Percentiles rank a stretch among this genome's conserved stretches.
Evolutionary conservation across 2,797 vertebrate species (phyloP).

Genomic region (Neostethus bicornis): DNA sequence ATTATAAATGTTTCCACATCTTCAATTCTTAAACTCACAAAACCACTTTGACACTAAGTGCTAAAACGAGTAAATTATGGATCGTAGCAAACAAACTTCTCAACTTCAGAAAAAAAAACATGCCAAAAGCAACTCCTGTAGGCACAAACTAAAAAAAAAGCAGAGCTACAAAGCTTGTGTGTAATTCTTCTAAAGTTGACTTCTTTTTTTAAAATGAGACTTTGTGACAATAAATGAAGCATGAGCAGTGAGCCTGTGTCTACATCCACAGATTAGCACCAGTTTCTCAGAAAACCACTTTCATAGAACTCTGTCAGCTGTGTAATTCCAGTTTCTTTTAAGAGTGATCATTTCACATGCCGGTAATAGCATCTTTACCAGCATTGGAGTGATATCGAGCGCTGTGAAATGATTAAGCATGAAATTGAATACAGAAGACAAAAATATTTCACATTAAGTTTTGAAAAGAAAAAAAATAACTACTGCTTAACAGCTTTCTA

Average conservation of each 20-base stretch:
- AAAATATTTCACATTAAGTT: constrained; percentile 28
- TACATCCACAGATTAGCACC: constrained; percentile 65
- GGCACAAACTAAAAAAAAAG: constrained; percentile 8
- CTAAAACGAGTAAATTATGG: neutral
- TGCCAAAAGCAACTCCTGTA: neutral
- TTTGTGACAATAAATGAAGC: constrained; percentile 68
- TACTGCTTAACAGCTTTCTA: constrained; percentile 20
- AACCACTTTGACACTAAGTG: neutral
- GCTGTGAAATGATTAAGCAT: constrained; percentile 64
- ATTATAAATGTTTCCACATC: neutral
- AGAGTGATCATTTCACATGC: constrained; percentile 69
- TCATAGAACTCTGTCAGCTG: constrained; percentile 66
- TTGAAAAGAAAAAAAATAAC: constrained; percentile 7
- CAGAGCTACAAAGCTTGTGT: constrained; percentile 28
- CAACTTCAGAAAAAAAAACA: neutral
- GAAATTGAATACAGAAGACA: constrained; percentile 71
- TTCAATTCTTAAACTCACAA: constrained; percentile 5
- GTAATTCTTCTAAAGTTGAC: constrained; percentile 50
- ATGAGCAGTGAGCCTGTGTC: constrained; percentile 50
- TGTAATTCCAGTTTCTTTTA: constrained; percentile 71
- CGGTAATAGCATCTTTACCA: constrained; percentile 74
- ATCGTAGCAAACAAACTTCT: constrained; percentile 1
- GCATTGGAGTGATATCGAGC: constrained; percentile 60
- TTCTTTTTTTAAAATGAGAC: constrained; percentile 45
- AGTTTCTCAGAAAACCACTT: constrained; percentile 59